Base-by-base conservation (phyloP, 2,888 invertebrate species). In the Parnassius glacialis region DNA sequence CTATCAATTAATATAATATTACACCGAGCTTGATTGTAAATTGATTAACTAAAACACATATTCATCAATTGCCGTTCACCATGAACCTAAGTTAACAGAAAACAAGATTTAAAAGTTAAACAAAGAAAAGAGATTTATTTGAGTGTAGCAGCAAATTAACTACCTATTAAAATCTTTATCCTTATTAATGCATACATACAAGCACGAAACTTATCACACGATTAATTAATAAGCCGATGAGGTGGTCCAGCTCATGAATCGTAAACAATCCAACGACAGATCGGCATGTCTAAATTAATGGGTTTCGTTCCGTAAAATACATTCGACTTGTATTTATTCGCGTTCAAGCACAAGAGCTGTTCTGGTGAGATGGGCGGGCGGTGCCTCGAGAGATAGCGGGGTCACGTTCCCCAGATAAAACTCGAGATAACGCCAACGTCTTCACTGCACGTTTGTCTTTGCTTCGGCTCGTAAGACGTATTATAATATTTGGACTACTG, bases 391-490 rank as follows among this genome's bases (percentile, higher is more conserved):
- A 71, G 90, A 90, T 89, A 90, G 83, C 70, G 81, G 83, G 90
- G 90, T 90, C 91, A 87, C 89, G 89, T 87, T 85, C 84, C 75
- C 70, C 66, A 85, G 91, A 90, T 90, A 90, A 87, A 79, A 74
- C 71, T 55, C 20, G 50, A 81, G 90, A 90, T 91, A 91, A 86
- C 74, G 67, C 68, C 67, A 69, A 71, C 83, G 79, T 84, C 84
- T 87, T 85, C 84, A 82, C 79, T 76, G 74, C 73, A 72, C 83
- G 84, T 83, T 86, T 87, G 87, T 90, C 84, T 85, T 78, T 73
- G 76, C 52, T 25, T 47, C 48, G 45, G 34, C 52, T 59, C 53
- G 54, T 53, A 55, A 62, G 65, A 60, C 58, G 59, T 60, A 63
- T 63, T 64, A 34, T 34, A 34, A 34, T 34, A 66, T 67, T 65